Base-by-base conservation (phyloP, 1,140 invertebrate genomes). In the Belonocnema kinseyi region DNA sequence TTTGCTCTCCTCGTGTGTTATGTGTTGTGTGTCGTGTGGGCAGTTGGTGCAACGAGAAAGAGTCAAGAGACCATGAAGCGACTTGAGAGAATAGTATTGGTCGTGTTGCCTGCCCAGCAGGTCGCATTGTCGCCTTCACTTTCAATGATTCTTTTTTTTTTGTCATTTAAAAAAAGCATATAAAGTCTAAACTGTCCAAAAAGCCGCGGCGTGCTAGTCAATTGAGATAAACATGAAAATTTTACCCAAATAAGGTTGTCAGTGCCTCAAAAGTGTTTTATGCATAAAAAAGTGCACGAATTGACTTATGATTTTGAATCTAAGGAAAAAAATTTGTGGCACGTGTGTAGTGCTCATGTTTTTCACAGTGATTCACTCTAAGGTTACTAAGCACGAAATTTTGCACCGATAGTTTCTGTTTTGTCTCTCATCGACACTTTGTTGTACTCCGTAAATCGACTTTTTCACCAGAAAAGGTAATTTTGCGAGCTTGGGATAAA, bases 21-120 rank as follows among this genome's bases (percentile, higher is more conserved):
- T 33, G 26, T 33, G 26, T 33, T 33, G 26, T 33, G 26, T 33
- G 73, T 52, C 76, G 73, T 80, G 58, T 71, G 72, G 77, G 77
- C 70, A 73, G 76, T 58, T 21, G 50, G 74, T 71, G 77, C 81
- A 79, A 74, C 75, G 80, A 81, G 75, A 82, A 81, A 71, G 70
- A 80, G 77, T 78, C 52, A 73, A 54, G 77, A 75, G 79, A 50
- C 73, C 46, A 70, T 74, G 75, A 75, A 58, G 66, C 46, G 72
- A 75, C 72, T 72, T 71, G 54, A 70, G 58, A 66, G 76, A 80
- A 54, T 82, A 87, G 85, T 84, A 72, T 83, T 70, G 74, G 52
- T 79, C 78, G 80, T 78, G 81, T 80, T 76, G 71, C 79, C 80
- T 76, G 19, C 19, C 71, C 77, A 19, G 78, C 73, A 83, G 82